Conservation (phyloP, 2,888 invertebrate species). For the Barypeithes pellucidus region DNA sequence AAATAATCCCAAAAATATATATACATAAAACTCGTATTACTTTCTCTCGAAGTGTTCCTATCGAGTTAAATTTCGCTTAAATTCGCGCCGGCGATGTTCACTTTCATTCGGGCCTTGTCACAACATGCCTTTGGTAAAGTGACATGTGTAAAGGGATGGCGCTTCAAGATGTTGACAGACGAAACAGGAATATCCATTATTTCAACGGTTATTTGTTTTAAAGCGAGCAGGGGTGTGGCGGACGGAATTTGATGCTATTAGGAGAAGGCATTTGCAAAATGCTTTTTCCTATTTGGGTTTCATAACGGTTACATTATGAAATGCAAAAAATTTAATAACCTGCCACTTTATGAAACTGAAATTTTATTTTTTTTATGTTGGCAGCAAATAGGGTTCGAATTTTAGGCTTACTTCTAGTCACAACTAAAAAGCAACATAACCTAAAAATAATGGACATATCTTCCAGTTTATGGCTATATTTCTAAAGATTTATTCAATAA, state of each 20-base stretch:
- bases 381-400: no score
- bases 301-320: no score
- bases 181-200: slow-evolving; percentile 42
- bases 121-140: slow-evolving; percentile 26
- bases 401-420: no score
- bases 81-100: background rate
- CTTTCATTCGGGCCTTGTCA: slow-evolving; percentile 28
- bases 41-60: background rate
- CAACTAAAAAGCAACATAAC: no score
- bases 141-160: slow-evolving; percentile 40
- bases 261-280: background rate
- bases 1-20: no score
- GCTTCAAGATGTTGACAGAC: slow-evolving; percentile 37
- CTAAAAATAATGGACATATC: no score
- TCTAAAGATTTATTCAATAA: no score
- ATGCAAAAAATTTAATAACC: no score
- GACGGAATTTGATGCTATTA: slow-evolving; percentile 23
- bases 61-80: background rate
- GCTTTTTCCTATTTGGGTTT: no score
- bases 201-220: slow-evolving; percentile 44
- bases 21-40: background rate
- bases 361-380: no score
- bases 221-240: slow-evolving; percentile 31
- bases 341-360: no score
- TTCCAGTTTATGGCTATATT: no score